A percentile compares a stretch with the other conserved stretches of the same genome.
phyloP scores from a whole-genome alignment of 2,797 vertebrate genomes.

The Falco naumanni region DNA sequence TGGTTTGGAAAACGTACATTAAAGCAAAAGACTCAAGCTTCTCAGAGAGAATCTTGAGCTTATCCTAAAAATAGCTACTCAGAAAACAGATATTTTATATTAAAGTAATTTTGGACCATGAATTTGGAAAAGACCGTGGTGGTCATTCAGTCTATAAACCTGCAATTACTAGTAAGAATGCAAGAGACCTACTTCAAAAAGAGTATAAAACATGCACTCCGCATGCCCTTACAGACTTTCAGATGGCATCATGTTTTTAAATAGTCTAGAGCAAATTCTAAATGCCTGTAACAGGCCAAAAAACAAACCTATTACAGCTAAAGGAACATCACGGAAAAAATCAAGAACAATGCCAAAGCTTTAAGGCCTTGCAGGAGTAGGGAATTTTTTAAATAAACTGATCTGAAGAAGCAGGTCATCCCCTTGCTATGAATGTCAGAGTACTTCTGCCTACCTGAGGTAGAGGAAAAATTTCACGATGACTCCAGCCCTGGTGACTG shows the following conservation, averaged over 20 bases:
- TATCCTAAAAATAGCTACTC: not conserved
- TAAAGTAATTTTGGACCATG: not conserved
- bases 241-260: not conserved
- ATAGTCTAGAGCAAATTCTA: not conserved
- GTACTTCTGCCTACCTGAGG: not conserved
- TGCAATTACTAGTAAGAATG: not conserved
- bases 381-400: not conserved
- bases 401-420: not conserved
- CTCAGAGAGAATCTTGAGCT: not conserved
- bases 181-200: not conserved
- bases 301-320: not conserved
- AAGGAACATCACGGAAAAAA: not conserved
- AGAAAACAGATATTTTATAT: not conserved
- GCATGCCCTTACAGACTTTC: not conserved
- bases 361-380: not conserved
- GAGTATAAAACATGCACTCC: not conserved
- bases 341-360: not conserved
- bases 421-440: not conserved
- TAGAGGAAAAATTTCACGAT: not conserved
- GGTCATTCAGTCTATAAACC: not conserved
- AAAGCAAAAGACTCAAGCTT: not conserved
- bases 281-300: not conserved
- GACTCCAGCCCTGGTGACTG: not conserved
- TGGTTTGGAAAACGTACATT: not conserved
- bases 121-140: not conserved